Evolutionary conservation across 2,888 invertebrate species (phyloP).

Genomic region (Megalurothrips usitatus): DNA sequence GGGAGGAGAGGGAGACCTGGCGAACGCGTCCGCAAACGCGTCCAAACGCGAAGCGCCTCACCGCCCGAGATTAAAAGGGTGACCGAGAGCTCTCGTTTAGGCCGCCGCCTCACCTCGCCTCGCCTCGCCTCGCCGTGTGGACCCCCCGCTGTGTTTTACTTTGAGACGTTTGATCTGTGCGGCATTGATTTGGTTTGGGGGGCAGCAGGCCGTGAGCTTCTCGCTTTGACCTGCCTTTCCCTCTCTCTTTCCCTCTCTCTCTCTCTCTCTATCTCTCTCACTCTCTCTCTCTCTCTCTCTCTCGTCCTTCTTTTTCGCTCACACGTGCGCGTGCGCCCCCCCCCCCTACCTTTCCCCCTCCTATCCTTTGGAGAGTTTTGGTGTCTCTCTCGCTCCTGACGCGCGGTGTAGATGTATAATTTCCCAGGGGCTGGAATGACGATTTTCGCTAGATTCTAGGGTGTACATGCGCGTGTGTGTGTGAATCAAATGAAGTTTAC

Average conservation of each 20-base stretch:
- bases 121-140: background rate
- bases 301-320: background rate
- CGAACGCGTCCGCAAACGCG: no score
- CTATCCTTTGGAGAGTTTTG: no score
- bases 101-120: background rate
- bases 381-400: background rate
- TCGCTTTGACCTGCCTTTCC: background rate
- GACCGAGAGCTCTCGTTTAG: background rate
- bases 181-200: conserved; percentile 11
- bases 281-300: no score
- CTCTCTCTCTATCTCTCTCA: background rate
- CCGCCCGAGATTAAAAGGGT: conserved; percentile 2
- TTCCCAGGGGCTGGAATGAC: no score
- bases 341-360: background rate
- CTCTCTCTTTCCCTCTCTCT: background rate
- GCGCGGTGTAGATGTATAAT: no score
- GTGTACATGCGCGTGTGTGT: no score
- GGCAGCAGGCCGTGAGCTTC: background rate
- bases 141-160: conserved; percentile 9
- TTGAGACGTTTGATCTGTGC: conserved; percentile 15
- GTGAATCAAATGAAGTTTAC: no score
- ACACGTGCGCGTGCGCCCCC: no score
- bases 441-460: no score
- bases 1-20: background rate
- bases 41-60: no score